A percentile compares a stretch with the other conserved stretches of the same genome.
These are phyloP conservation scores for Salvelinus sp. DNA, from an alignment of 2,113 vertebrate species.

Conservation along the genomic window DNA sequence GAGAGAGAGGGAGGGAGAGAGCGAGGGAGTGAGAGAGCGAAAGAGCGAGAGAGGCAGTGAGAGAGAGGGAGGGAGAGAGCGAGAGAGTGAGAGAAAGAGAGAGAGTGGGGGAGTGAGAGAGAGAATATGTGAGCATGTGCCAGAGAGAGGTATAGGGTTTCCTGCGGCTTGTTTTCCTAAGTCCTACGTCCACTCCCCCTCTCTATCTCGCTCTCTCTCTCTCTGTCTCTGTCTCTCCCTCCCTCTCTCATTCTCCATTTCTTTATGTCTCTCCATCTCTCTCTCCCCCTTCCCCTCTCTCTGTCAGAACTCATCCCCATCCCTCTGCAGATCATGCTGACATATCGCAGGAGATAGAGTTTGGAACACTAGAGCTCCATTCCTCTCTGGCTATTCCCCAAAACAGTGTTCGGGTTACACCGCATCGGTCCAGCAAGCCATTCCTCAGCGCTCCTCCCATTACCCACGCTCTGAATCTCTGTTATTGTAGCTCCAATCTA, in stretches of 20 bases:
- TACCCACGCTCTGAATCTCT: slow-evolving; percentile 65
- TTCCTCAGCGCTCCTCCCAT: slow-evolving; percentile 51
- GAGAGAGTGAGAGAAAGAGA: slow-evolving; percentile 6
- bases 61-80: slow-evolving; percentile 6
- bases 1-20: slow-evolving; percentile 6
- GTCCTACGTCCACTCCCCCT: slow-evolving; percentile 62
- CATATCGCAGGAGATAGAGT: slow-evolving; percentile 67
- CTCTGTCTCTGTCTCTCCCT: neutral
- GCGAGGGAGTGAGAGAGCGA: neutral
- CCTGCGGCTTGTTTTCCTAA: slow-evolving; percentile 69
- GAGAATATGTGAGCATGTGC: slow-evolving; percentile 60
- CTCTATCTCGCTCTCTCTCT: neutral
- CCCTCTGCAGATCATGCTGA: slow-evolving; percentile 57
- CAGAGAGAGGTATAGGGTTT: slow-evolving; percentile 67
- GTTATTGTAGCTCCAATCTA: slow-evolving; percentile 68
- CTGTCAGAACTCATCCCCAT: slow-evolving; percentile 20
- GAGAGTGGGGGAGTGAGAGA: slow-evolving; percentile 28
- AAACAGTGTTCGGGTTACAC: slow-evolving; percentile 66
- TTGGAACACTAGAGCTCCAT: slow-evolving; percentile 63
- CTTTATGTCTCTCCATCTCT: neutral
- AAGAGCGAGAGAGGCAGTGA: neutral
- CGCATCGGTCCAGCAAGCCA: slow-evolving; percentile 60
- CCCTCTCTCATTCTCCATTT: slow-evolving; percentile 39
- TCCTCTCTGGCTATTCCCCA: slow-evolving; percentile 67
- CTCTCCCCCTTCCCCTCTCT: slow-evolving; percentile 9